Base-by-base conservation (phyloP, 1,140 invertebrate species). In the Drosophila cardini region DNA sequence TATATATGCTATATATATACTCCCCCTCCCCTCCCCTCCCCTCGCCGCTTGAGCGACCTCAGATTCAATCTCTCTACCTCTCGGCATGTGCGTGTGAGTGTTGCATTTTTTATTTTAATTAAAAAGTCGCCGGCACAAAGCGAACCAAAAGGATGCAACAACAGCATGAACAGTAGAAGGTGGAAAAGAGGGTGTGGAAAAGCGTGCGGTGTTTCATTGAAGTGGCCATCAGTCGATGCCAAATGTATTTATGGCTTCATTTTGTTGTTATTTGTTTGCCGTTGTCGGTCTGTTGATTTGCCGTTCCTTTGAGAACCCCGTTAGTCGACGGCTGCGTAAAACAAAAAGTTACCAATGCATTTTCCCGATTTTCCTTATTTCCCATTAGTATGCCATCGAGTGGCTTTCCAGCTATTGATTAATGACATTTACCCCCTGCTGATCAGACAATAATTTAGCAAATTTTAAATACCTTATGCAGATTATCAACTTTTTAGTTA, bases 231-330 rank as follows among this genome's bases (percentile, higher is more conserved):
- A 61, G 38, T 50, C 76, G 75, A 85, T 87, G 80, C 84, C 83
- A 86, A 86, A 87, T 89, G 79, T 83, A 87, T 87, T 87, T 89
- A 87, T 78, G 83, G 83, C 79, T 87, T 87, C 80, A 87, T 87
- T 89, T 83, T 79, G 69, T 71, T 71, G 55, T 60, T 70, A 36
- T 68, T 68, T 63, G 68, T 77, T 77, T 82, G 84, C 67, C 62
- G 18, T 38, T 55, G 68, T 57, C 53, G 60, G 50, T 78, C 68
- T 87, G 79, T 86, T 85, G 80, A 74, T 72, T 81, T 69, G 53
- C 74, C 38, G 57, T 62, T 72, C 77, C 72, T 82, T 64, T 62
- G 67, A 76, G 71, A 50, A 21, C 11, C 50, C 43, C 73, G 46
- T 62, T 67, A 58, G 64, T 64, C 45, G 46, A 40, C n/a, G 48